Evolutionary conservation across 2,113 vertebrate species (phyloP).

Genomic region (Rhegmatorhina hoffmannsi): DNA sequence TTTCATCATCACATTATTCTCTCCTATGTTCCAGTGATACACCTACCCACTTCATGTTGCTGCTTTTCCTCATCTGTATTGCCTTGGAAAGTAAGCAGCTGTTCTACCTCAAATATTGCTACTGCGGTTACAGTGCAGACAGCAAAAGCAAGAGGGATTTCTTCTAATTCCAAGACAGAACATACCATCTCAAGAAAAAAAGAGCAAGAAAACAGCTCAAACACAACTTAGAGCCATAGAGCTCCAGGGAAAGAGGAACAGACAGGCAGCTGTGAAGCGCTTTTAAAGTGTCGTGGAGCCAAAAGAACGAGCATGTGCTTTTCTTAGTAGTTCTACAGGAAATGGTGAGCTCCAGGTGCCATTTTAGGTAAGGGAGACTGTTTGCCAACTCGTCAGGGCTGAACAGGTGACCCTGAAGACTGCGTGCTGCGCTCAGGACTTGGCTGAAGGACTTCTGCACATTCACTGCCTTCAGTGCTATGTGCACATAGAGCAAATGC

Average conservation of each 20-base stretch:
- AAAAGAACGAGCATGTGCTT: not conserved
- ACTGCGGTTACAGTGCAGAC: not conserved
- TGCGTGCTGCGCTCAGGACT: not conserved
- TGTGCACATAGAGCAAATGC: rapidly evolving
- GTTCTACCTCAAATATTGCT: not conserved
- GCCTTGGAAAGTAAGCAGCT: not conserved
- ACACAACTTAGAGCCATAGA: not conserved
- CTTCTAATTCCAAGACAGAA: not conserved
- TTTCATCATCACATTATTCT: not conserved
- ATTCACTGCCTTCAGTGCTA: not conserved
- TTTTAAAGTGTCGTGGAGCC: not conserved
- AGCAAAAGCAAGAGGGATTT: not conserved
- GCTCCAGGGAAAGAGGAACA: not conserved
- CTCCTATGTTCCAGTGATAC: not conserved
- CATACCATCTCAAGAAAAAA: not conserved
- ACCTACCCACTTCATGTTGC: rapidly evolving
- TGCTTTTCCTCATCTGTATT: not conserved
- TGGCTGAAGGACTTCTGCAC: not conserved
- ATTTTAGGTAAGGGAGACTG: not conserved
- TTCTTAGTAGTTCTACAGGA: not conserved
- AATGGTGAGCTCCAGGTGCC: not conserved
- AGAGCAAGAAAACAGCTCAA: not conserved
- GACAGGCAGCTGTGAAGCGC: not conserved
- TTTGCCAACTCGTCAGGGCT: not conserved
- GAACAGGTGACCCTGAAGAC: not conserved